Evolutionary conservation across 2,113 vertebrate species (phyloP).

Genomic region (Crotophaga sulcirostris): DNA sequence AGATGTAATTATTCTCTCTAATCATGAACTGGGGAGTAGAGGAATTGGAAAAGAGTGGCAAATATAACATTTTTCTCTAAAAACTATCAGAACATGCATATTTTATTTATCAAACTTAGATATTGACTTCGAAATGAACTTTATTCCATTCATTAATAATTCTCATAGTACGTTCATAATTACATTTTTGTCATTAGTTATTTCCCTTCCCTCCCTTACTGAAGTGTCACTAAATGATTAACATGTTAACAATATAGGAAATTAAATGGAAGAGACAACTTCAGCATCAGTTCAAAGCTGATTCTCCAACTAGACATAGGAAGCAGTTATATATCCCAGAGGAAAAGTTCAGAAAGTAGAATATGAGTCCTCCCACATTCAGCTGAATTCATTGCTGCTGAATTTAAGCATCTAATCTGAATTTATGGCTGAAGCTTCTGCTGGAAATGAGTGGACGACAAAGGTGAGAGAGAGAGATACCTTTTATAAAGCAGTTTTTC

Average conservation of each 20-base stretch:
- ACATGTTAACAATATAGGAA: slow-evolving; percentile 5
- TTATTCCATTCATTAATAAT: not conserved
- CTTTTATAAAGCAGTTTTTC: not conserved
- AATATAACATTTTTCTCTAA: not conserved
- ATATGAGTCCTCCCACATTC: not conserved
- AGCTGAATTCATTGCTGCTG: not conserved
- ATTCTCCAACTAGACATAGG: not conserved
- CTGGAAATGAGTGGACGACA: not conserved
- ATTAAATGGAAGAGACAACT: not conserved
- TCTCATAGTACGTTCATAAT: not conserved
- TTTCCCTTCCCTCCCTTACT: not conserved
- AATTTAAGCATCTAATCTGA: not conserved
- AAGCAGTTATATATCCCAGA: not conserved
- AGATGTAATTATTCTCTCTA: not conserved
- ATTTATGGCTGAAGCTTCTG: not conserved
- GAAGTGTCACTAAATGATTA: not conserved
- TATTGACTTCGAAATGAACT: not conserved
- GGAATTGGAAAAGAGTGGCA: not conserved
- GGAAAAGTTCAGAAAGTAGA: not conserved
- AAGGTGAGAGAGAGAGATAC: not conserved
- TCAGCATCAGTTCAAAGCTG: not conserved
- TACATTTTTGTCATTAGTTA: not conserved
- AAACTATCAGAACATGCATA: not conserved
- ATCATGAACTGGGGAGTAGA: not conserved
- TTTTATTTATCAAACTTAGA: not conserved